Percentiles rank a stretch among this genome's conserved stretches.
Conservation (phyloP, 2,797 vertebrate species). For the Acomys russatus region DNA sequence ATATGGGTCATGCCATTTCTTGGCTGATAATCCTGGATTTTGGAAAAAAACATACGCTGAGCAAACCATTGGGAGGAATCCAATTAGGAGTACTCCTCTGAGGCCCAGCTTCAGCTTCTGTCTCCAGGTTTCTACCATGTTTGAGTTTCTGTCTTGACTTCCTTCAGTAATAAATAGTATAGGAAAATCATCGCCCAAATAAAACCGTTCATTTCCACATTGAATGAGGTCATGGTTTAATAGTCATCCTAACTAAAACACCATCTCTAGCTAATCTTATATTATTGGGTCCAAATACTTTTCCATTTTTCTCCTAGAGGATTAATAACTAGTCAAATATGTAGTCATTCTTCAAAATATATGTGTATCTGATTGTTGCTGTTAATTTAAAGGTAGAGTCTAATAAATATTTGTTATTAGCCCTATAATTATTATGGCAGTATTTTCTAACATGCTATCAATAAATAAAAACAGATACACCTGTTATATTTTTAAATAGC, state of each 20-base stretch:
- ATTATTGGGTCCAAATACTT: neutral
- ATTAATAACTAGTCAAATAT: neutral
- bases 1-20: neutral
- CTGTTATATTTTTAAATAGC: too few species aligned
- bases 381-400: too few species aligned
- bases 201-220: neutral
- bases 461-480: too few species aligned
- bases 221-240: neutral
- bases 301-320: neutral
- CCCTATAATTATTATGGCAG: too few species aligned
- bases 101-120: neutral
- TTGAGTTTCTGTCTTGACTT: neutral
- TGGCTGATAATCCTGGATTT: neutral
- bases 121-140: neutral
- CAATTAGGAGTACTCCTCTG: neutral
- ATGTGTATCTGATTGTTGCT: accelerated
- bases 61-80: neutral
- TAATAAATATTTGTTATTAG: too few species aligned
- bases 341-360: neutral
- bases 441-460: too few species aligned
- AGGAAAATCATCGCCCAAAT: neutral
- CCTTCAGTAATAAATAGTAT: neutral
- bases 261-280: neutral
- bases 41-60: neutral
- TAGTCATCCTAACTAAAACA: neutral